phyloP scores from a whole-genome alignment of 2,113 vertebrate species.

The Catharus fuscescens region DNA sequence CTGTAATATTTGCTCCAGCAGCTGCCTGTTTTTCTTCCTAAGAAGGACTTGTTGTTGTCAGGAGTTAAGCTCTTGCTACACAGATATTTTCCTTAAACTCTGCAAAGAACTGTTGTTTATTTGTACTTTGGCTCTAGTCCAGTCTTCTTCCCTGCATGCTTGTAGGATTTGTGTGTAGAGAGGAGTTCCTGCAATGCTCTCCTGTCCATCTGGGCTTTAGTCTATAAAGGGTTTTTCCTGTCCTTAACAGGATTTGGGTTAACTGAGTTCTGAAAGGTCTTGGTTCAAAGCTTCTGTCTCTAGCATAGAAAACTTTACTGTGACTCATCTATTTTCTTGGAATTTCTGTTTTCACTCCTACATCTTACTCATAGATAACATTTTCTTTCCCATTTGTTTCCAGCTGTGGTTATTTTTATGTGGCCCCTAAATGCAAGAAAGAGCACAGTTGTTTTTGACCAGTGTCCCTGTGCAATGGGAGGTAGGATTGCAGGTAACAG shows the following conservation, averaged over 20 bases:
- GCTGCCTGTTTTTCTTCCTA: slow-evolving; percentile 57
- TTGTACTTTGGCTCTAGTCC: slow-evolving; percentile 53
- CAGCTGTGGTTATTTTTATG: background rate
- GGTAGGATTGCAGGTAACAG: background rate
- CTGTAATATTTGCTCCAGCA: slow-evolving; percentile 35
- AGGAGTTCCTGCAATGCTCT: background rate
- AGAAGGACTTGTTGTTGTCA: slow-evolving; percentile 67
- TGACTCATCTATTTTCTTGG: background rate
- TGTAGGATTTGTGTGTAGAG: background rate
- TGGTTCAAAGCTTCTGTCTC: background rate
- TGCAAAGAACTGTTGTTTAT: slow-evolving; percentile 65
- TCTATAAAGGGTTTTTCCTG: background rate
- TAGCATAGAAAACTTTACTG: background rate
- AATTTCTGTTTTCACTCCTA: background rate
- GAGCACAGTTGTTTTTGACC: background rate
- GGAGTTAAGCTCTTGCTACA: slow-evolving; percentile 38
- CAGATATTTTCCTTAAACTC: slow-evolving; percentile 46
- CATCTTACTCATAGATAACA: background rate
- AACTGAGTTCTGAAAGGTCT: background rate
- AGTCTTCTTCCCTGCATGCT: background rate
- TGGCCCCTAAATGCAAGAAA: background rate
- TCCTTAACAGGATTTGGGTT: background rate
- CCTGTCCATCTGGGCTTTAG: background rate
- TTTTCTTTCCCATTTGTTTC: background rate
- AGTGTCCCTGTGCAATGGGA: background rate